phyloP scores from a whole-genome alignment of 2,888 invertebrate species.

The Pilophorus perplexus region DNA sequence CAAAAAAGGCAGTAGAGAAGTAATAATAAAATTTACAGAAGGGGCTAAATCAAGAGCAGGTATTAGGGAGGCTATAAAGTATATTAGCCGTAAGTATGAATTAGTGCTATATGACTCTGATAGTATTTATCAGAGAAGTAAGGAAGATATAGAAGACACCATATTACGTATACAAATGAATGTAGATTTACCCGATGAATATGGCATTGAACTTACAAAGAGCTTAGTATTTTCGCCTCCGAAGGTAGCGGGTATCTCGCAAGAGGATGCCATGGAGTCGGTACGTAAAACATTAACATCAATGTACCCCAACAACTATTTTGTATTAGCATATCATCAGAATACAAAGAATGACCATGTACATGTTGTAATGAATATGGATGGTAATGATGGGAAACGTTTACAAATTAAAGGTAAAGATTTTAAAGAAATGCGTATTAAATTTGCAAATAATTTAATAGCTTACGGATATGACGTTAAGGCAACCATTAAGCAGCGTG shows the following conservation, averaged over 20 bases:
- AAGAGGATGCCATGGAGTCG: not conserved
- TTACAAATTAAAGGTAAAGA: not conserved
- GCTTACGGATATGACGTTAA: not conserved
- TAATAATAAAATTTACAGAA: not conserved
- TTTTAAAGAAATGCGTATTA: not conserved
- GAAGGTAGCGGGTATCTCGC: not conserved
- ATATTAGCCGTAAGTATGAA: not conserved
- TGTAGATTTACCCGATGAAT: not conserved
- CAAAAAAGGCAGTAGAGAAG: not conserved
- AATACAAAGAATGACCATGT: not conserved
- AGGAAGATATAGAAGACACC: not conserved
- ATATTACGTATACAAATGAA: not conserved
- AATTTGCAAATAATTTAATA: not conserved
- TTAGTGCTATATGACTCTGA: not conserved
- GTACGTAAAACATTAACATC: not conserved
- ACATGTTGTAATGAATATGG: not conserved
- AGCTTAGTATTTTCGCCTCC: not conserved
- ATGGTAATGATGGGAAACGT: not conserved
- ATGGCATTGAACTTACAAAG: not conserved
- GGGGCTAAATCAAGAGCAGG: not conserved
- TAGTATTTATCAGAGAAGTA: not conserved
- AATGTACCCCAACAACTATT: not conserved
- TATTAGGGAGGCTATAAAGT: not conserved
- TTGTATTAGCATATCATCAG: not conserved
- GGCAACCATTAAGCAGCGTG: not conserved